These are phyloP conservation scores for Sebastes melanostomus DNA, from an alignment of 2,797 vertebrate genomes.

Conservation along the genomic window DNA sequence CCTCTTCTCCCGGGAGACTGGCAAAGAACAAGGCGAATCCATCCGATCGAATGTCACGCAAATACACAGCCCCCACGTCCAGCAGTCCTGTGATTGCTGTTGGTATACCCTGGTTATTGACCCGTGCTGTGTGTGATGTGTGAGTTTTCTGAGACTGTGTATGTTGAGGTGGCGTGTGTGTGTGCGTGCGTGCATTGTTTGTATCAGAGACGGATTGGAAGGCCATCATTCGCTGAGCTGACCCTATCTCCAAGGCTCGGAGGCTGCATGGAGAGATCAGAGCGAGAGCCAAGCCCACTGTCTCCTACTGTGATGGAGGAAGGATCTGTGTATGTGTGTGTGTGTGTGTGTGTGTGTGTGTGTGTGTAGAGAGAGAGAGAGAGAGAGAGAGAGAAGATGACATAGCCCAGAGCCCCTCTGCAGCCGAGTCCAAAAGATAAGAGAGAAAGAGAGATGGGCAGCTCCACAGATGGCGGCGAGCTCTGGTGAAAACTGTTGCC, in stretches of 20 bases:
- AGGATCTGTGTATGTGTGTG: conserved; percentile 44
- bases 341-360: conserved; percentile 16
- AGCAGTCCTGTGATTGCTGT: conserved; percentile 77
- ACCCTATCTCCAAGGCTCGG: conserved; percentile 78
- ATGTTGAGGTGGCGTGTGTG: conserved; percentile 10
- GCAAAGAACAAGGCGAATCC: conserved; percentile 76
- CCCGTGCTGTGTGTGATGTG: conserved; percentile 73
- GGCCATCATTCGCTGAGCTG: conserved; percentile 75
- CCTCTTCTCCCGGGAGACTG: conserved; percentile 62
- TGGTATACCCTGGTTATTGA: conserved; percentile 81
- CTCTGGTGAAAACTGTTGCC: conserved; percentile 58
- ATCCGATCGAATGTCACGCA: conserved; percentile 80
- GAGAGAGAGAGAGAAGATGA: conserved; percentile 64
- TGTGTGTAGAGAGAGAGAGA: neutral
- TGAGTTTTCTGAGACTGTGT: conserved; percentile 63
- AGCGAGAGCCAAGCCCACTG: conserved; percentile 73
- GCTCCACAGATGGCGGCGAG: conserved; percentile 71
- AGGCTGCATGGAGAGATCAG: conserved; percentile 80
- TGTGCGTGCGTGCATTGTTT: conserved; percentile 48
- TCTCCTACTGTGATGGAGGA: conserved; percentile 75
- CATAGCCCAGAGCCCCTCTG: conserved; percentile 80
- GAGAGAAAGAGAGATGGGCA: conserved; percentile 74
- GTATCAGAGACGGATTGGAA: conserved; percentile 74
- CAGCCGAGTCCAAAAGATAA: conserved; percentile 79
- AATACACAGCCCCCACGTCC: conserved; percentile 69